Evolutionary conservation across 2,888 invertebrate species (phyloP).

Genomic region (Heliconius ethilla): DNA sequence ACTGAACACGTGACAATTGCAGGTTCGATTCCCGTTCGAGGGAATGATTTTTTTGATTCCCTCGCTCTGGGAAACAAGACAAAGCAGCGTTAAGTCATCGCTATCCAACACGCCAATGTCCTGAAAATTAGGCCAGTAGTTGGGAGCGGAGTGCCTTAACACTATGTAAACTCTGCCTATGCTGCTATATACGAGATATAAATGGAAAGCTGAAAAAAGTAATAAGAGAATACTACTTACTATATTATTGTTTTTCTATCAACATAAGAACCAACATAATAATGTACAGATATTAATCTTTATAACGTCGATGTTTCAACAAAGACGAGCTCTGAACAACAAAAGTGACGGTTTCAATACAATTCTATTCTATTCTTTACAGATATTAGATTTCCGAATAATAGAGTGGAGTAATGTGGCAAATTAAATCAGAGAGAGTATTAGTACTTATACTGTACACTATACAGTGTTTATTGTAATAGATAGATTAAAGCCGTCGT

Average conservation of each 20-base stretch:
- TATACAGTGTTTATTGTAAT: too few species aligned
- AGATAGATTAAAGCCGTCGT: too few species aligned
- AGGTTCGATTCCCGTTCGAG: too few species aligned
- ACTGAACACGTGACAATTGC: too few species aligned
- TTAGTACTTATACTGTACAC: constrained; percentile 20
- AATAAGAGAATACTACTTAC: neutral
- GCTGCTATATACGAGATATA: neutral
- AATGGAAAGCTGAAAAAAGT: neutral
- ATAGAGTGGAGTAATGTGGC: constrained; percentile 53
- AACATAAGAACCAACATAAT: constrained; percentile 35
- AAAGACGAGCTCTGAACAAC: constrained; percentile 44
- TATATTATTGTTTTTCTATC: constrained; percentile 21
- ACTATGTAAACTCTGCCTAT: too few species aligned
- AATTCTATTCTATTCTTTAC: constrained; percentile 47
- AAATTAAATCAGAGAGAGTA: constrained; percentile 51
- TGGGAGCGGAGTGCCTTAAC: too few species aligned
- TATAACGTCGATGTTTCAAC: constrained; percentile 45
- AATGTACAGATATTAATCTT: constrained; percentile 44
- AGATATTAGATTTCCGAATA: constrained; percentile 64
- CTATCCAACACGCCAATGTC: neutral
- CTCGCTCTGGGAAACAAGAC: too few species aligned
- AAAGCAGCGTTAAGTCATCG: neutral
- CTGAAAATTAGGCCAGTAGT: too few species aligned
- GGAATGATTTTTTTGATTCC: too few species aligned
- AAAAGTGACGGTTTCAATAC: constrained; percentile 51